Evolutionary conservation across 2,888 invertebrate species (phyloP).

Genomic region (Boloria euphrosyne): DNA sequence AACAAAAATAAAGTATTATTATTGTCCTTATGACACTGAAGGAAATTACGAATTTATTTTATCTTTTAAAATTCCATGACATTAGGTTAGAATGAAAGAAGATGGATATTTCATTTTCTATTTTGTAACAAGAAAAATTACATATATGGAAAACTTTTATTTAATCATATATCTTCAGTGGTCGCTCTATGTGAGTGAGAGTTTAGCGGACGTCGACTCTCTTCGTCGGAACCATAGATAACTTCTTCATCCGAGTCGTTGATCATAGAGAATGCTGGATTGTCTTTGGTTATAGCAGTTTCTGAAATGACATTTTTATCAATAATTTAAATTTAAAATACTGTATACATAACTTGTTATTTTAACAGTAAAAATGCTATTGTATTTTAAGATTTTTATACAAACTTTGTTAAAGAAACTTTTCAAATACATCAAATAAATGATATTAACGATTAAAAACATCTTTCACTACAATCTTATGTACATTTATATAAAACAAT

Average conservation of each 20-base stretch:
- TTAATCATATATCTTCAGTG: slow-evolving; percentile 78
- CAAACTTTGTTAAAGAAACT: too few relatives aligned
- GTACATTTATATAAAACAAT: too few relatives aligned
- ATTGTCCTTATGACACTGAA: too few relatives aligned
- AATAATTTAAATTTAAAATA: too few relatives aligned
- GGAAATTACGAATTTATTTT: not conserved
- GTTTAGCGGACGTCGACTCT: slow-evolving; percentile 90
- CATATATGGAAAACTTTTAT: slow-evolving; percentile 45
- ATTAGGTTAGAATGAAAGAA: slow-evolving; percentile 12
- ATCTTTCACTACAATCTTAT: too few relatives aligned
- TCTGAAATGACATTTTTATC: slow-evolving; percentile 81
- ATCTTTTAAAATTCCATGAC: not conserved
- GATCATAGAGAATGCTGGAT: slow-evolving; percentile 98
- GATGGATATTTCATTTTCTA: slow-evolving; percentile 38
- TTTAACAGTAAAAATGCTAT: too few relatives aligned
- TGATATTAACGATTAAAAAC: too few relatives aligned
- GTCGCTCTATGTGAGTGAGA: slow-evolving; percentile 84
- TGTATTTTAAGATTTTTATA: too few relatives aligned
- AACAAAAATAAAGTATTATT: too few relatives aligned
- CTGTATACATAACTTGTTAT: too few relatives aligned
- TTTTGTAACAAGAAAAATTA: slow-evolving; percentile 64
- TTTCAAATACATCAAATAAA: too few relatives aligned
- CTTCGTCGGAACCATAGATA: slow-evolving; percentile 95
- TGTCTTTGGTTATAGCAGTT: slow-evolving; percentile 96
- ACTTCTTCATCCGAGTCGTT: slow-evolving; percentile 99